Base-by-base conservation (phyloP, 2,888 invertebrate species). In the Rambutsinella grinnellia region DNA sequence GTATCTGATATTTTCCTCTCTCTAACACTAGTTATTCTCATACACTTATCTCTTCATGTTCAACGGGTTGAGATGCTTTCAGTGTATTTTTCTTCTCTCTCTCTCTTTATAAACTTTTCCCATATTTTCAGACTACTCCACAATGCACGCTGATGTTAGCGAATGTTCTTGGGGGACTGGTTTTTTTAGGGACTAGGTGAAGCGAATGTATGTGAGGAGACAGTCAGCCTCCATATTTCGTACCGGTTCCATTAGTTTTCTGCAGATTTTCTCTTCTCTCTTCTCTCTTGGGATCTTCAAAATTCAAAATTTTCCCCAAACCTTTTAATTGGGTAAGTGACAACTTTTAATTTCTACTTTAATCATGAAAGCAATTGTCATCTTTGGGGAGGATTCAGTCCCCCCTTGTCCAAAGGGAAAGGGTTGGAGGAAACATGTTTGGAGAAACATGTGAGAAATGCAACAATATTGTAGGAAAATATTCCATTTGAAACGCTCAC, bases 251-350 rank as follows among this genome's bases (percentile, higher is more conserved):
- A 79, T 79, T 81, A 80, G 80, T 80, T 78, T 76, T 79, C 78
- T 76, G 80, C 78, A 81, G 71, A 79, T 77, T 81, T 78, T 78
- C 76, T 76, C 76, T 76, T 76, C 72, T 72, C 72, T 57, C 57
- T 72, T 72, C 76, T 76, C 78, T 78, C 78, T 81, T 79, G 81
- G 76, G 79, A 79, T 81, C 79, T 81, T 81, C 83, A 79, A 83
- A 83, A 83, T 83, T 83, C 83, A 75, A 83, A 83, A 83, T 83
- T 83, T 78, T 81, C 79, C 81, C 82, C 80, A 76, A 78, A 79
- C 80, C 75, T 79, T 79, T 76, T 76, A 80, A 80, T 82, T 80
- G 79, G 82, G 82, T 82, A 80, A 80, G 82, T 76, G 76, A 57
- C 60, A 57, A 66, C 65, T 65, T 21, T 58, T 63, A 47, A 44